Evolutionary conservation across 2,888 invertebrate species (phyloP).

Genomic region (Stenotaenia linearis): DNA sequence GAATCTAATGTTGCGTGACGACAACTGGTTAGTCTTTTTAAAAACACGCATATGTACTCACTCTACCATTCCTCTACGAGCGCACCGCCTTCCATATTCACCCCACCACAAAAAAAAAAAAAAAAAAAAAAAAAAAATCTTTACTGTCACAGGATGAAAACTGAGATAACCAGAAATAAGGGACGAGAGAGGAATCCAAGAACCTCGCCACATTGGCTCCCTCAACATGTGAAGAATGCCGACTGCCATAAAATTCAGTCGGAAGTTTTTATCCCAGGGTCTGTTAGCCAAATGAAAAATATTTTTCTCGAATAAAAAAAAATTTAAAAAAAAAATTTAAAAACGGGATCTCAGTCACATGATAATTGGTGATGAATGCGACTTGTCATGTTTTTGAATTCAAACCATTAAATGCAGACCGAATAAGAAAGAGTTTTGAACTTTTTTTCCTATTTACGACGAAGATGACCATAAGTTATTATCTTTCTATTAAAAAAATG

Average conservation of each 20-base stretch:
- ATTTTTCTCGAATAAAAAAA: not conserved
- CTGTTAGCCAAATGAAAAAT: conserved; percentile 14
- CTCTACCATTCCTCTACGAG: not conserved
- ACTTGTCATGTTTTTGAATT: not conserved
- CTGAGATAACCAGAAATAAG: not conserved
- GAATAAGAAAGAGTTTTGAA: not conserved
- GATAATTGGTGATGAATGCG: conserved; percentile 14
- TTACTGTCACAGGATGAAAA: conserved; percentile 10
- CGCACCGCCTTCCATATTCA: not conserved
- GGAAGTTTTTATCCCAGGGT: conserved; percentile 5
- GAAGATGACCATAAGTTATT: not conserved
- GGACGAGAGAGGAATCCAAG: not conserved
- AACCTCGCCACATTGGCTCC: conserved; percentile 6
- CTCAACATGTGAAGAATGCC: conserved; percentile 6
- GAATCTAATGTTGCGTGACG: conserved; percentile 6
- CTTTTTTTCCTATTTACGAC: not conserved
- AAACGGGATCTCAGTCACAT: not conserved
- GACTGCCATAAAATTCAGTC: conserved; percentile 8
- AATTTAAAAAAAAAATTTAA: not conserved
- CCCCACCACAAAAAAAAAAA: not conserved
- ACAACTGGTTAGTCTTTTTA: conserved; percentile 9
- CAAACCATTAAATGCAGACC: not conserved
- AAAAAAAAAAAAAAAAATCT: not conserved
- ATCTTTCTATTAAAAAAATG: not conserved
- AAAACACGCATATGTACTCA: not conserved